Conservation (phyloP, 2,888 invertebrate genomes). For the Idaea biselata region DNA sequence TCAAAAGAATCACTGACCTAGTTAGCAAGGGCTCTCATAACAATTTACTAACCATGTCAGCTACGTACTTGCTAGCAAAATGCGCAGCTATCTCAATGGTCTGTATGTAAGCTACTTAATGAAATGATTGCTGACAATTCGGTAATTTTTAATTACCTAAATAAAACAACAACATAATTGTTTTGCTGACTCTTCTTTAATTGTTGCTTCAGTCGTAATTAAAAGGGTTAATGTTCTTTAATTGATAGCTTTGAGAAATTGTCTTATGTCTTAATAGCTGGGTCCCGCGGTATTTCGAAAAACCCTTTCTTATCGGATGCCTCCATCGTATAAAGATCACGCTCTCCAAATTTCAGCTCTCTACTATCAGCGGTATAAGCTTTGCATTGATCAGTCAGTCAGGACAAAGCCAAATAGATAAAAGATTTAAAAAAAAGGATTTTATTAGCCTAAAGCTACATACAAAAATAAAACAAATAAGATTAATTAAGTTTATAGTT, state of each 20-base stretch:
- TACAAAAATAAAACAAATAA: no score
- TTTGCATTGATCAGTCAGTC: no score
- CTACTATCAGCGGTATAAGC: no score
- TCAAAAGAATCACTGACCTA: not conserved
- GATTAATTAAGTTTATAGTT: no score
- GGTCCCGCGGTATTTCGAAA: no score
- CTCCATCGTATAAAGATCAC: no score
- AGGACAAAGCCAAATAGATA: not conserved
- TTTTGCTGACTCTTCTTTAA: not conserved
- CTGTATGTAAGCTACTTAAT: not conserved
- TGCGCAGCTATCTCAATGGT: not conserved
- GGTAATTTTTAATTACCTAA: not conserved
- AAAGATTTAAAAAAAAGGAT: not conserved
- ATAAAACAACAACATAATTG: not conserved
- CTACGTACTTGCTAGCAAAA: not conserved
- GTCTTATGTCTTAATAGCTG: no score
- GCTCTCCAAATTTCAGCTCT: no score
- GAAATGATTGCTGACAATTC: not conserved
- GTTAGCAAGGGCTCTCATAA: not conserved
- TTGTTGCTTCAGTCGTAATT: not conserved
- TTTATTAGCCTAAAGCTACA: no score
- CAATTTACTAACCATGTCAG: not conserved
- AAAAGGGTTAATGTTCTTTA: not conserved
- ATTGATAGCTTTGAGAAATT: not conserved
- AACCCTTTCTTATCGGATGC: no score